Evolutionary conservation across 2,797 vertebrate species (phyloP), one percentile per base, ranked within the genome.

Genomic region (Ceryle rudis): DNA sequence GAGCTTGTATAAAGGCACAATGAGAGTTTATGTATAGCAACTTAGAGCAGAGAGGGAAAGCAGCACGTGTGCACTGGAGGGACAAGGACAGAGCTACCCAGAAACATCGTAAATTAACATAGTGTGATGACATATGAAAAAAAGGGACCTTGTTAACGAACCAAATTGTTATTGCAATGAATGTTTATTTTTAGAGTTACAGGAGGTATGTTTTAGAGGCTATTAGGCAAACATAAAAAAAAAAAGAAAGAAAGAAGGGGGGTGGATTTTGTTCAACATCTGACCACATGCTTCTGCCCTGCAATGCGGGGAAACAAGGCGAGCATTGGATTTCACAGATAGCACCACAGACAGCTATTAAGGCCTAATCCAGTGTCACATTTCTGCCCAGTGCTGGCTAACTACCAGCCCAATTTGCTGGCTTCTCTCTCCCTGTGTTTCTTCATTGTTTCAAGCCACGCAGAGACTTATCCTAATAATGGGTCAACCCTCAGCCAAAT

Each of bases 401-500:
- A 97, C 95, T 82, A 98, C 97, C 96, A 98, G 95, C 88, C 97
- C 97, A 98, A 97, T 98, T 98, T 98, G 97, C 97, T 98, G 95
- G 94, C 92, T 98, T 97, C 95, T 95, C 94, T 86, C 86, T 95
- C 93, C 66, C 96, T 97, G 91, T 96, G 96, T 98, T 98, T 97
- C 95, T 97, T 98, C 97, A 95, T 98, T 98, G 98, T 98, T 98
- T 98, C 97, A 98, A 97, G 94, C 97, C 95, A 95, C 95, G 95
- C 96, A 89, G 95, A 96, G 97, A 96, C 97, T 98, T 98, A 97
- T 94, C 98, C 98, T 98, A 98, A 98, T 98, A 98, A 98, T 95
- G 96, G 97, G 97, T 98, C 98, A 98, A 90, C 97, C 96, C 89
- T 97, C 97, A 98, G 98, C 97, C 98, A 98, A 98, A 97, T 98